Evolutionary conservation across 2,797 vertebrate genomes (phyloP).

Genomic region (Tapirus indicus): DNA sequence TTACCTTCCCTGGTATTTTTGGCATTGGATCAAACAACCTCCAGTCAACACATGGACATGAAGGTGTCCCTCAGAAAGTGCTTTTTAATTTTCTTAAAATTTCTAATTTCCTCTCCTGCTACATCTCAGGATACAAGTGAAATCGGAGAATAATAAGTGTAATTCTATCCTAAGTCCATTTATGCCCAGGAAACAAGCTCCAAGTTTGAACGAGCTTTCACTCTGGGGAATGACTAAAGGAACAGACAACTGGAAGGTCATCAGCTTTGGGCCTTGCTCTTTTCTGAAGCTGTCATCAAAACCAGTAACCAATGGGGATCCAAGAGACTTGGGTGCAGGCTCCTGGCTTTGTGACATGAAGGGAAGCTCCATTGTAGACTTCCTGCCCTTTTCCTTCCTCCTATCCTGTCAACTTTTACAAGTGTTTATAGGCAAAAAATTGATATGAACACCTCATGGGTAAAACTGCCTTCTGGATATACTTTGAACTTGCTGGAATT

Average conservation of each 20-base stretch:
- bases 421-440: neutral
- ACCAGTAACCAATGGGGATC: neutral
- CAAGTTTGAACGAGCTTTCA: neutral
- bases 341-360: neutral
- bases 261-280: neutral
- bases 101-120: neutral
- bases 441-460: neutral
- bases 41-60: neutral
- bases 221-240: neutral
- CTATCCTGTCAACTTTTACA: neutral
- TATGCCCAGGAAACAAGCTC: neutral
- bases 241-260: neutral
- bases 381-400: neutral
- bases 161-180: neutral
- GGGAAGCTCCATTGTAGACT: neutral
- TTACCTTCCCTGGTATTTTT: neutral
- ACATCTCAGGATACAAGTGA: neutral
- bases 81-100: neutral
- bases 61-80: neutral
- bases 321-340: neutral
- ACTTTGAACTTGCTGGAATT: neutral
- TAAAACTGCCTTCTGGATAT: neutral
- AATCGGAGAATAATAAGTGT: neutral
- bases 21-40: neutral
- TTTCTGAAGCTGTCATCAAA: neutral